phyloP scores from a whole-genome alignment of 2,888 invertebrate species.

The Rhyacophila evoluta region DNA sequence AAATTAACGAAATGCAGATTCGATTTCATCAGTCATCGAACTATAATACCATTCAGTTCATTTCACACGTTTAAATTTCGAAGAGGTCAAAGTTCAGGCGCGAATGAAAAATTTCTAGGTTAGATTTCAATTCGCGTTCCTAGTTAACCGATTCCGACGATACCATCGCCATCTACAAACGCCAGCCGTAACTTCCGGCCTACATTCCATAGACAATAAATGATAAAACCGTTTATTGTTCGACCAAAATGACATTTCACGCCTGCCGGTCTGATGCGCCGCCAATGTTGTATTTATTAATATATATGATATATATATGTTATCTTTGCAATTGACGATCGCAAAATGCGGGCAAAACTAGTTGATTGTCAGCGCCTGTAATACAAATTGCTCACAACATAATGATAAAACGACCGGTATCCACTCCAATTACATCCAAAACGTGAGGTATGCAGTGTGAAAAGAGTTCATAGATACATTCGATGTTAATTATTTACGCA shows the following conservation, averaged over 20 bases:
- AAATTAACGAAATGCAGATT: too few relatives aligned
- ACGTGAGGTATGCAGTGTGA: too few relatives aligned
- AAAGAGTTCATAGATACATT: too few relatives aligned
- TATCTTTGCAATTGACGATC: neutral
- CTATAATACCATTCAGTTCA: too few relatives aligned
- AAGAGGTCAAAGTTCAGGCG: neutral
- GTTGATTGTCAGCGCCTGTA: neutral
- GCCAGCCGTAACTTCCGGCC: neutral
- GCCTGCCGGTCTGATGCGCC: neutral
- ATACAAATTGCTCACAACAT: too few relatives aligned
- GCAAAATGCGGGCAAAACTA: neutral
- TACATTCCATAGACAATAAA: constrained; percentile 1
- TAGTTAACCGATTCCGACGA: neutral
- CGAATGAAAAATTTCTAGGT: neutral
- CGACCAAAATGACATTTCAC: neutral
- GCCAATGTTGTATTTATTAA: neutral
- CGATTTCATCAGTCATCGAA: too few relatives aligned
- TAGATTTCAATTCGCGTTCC: constrained; percentile 10
- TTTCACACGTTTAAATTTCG: neutral
- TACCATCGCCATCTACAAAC: neutral
- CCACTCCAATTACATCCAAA: too few relatives aligned
- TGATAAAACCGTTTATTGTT: neutral
- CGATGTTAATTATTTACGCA: too few relatives aligned
- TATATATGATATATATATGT: too few relatives aligned
- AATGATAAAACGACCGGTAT: too few relatives aligned